Evolutionary conservation across 2,113 vertebrate genomes (phyloP), one percentile per base, ranked within the genome.

Genomic region (Gracilinanus agilis): DNA sequence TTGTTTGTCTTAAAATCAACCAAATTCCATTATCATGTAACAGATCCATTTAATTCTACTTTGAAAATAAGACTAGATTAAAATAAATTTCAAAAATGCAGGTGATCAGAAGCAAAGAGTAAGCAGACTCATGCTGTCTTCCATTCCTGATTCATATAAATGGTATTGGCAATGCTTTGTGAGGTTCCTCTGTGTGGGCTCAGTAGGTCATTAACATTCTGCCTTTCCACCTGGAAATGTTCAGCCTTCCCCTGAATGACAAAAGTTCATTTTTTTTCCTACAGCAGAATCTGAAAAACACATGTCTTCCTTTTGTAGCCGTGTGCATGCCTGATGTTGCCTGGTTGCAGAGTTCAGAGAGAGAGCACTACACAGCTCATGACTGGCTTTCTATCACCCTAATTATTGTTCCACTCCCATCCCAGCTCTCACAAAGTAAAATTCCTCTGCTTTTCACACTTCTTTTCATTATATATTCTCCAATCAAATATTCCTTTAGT

Each of bases 21-120:
- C 90, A 90, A 61, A 90, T 92, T 97, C 97, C 96, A 97, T 96
- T 44, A 96, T 88, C 97, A 98, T 97, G 44, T 90, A 61, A 75
- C 55, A 75, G 89, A 0, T 83, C n/a, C 54, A 97, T 90, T 90
- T 75, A 94, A 95, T 44, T 95, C 92, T 94, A 98, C 94, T 53
- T 34, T 1, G 55, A 97, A 93, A 53, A 91, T 55, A 96, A n/a
- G 95, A 55, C 54, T 92, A 89, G 93, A 96, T 93, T 92, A 97
- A 90, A 83, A 95, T 55, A 94, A 90, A 89, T 58, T 75, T 40
- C 40, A 67, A 95, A 96, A 97, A 90, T 90, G 91, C 12, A 49
- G 93, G 91, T 92, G 44, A 24, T 7, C 9, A 54, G 7, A 61
- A 44, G 55, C 21, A 90, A 91, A 34, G 2, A 29, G 67, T 44